Conservation (phyloP, 2,113 vertebrate genomes). For the Dicerorhinus sumatrensis region DNA sequence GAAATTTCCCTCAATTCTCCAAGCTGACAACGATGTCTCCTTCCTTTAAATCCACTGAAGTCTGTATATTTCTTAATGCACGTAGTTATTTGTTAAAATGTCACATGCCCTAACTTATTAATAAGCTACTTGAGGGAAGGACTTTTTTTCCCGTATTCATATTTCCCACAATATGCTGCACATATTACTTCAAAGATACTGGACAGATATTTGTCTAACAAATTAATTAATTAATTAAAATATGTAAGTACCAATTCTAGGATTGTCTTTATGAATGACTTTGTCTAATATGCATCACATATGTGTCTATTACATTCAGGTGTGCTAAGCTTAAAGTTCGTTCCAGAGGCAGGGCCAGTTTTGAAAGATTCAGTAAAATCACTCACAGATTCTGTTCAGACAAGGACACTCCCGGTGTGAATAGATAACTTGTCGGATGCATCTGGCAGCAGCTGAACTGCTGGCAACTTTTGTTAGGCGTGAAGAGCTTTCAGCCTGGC, state of each 20-base stretch:
- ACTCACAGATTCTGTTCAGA: not conserved
- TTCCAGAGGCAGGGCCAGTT: not conserved
- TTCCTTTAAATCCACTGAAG: not conserved
- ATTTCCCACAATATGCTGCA: not conserved
- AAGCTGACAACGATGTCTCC: not conserved
- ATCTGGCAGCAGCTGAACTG: constrained; percentile 22
- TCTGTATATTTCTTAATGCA: not conserved
- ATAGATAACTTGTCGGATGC: not conserved
- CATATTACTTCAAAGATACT: constrained; percentile 2
- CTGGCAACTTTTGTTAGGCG: constrained; percentile 43
- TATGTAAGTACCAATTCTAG: not conserved
- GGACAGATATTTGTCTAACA: not conserved
- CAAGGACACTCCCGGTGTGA: not conserved
- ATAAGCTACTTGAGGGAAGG: not conserved
- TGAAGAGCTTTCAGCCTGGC: not conserved
- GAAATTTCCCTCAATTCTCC: not conserved
- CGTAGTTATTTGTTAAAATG: not conserved
- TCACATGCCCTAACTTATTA: not conserved
- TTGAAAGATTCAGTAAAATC: not conserved
- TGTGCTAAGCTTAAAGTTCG: not conserved
- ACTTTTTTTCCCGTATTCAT: not conserved
- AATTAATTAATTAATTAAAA: not conserved
- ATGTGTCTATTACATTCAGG: not conserved
- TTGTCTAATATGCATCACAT: not conserved
- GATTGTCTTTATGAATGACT: not conserved